phyloP scores from a whole-genome alignment of 2,797 vertebrate genomes.

The Platyrinchus mystaceus region DNA sequence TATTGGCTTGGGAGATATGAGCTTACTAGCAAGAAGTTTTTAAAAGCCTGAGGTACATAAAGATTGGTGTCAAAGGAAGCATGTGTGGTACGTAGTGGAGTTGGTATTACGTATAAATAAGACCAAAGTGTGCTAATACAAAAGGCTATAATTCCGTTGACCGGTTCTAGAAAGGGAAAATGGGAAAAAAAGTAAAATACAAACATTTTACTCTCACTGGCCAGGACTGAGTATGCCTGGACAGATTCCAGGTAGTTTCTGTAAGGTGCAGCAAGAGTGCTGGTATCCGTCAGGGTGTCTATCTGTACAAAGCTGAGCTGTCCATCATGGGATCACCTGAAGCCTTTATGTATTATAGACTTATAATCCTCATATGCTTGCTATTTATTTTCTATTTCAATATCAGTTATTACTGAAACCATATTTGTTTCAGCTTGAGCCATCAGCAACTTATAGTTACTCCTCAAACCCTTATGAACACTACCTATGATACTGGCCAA shows the following conservation, averaged over 20 bases:
- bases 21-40: background rate
- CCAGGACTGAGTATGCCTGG: background rate
- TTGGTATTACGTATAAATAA: background rate
- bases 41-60: background rate
- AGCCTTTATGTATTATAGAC: background rate
- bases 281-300: background rate
- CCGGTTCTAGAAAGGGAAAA: background rate
- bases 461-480: background rate
- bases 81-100: background rate
- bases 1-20: background rate
- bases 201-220: background rate
- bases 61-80: background rate
- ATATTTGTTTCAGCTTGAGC: background rate
- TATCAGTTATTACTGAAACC: background rate
- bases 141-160: background rate
- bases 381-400: background rate
- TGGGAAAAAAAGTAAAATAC: rapidly evolving
- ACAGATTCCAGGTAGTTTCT: background rate
- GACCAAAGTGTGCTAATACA: background rate
- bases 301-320: background rate
- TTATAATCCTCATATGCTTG: background rate
- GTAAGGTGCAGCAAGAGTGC: background rate
- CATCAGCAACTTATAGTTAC: background rate
- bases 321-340: background rate
- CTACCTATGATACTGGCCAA: background rate